These are phyloP conservation scores for Hylomyscus alleni DNA, from an alignment of 2,797 vertebrate genomes.

Conservation along the genomic window DNA sequence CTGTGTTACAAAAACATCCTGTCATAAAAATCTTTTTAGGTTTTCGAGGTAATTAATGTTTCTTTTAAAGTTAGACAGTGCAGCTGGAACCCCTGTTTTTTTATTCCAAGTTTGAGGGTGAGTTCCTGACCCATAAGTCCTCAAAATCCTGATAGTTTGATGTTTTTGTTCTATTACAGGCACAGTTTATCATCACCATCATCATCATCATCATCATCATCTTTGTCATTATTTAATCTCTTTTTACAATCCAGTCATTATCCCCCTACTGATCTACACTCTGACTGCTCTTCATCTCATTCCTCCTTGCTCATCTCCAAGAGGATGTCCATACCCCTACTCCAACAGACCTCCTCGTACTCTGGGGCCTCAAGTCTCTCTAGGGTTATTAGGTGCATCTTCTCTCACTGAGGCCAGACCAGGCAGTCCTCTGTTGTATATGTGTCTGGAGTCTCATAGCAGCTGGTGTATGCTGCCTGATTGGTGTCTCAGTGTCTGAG, in stretches of 20 bases:
- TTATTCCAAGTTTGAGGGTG: neutral
- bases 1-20: constrained; percentile 66
- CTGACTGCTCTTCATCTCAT: neutral
- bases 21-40: constrained; percentile 59
- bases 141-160: neutral
- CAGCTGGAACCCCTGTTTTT: neutral
- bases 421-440: neutral
- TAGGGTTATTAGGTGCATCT: neutral
- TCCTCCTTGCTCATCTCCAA: neutral
- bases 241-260: neutral
- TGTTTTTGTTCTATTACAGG: neutral
- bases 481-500: neutral
- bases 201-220: neutral
- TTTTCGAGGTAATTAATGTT: constrained; percentile 24
- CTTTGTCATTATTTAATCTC: neutral
- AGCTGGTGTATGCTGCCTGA: neutral
- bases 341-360: neutral
- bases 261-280: neutral
- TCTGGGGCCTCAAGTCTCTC: neutral
- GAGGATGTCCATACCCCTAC: neutral
- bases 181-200: neutral
- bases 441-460: neutral
- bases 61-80: neutral
- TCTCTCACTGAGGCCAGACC: neutral
- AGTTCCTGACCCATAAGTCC: neutral